A percentile compares a stretch with the other conserved stretches of the same genome.
These are phyloP conservation scores for Lithophane leautieri DNA, from an alignment of 2,888 invertebrate species.

Conservation along the genomic window DNA sequence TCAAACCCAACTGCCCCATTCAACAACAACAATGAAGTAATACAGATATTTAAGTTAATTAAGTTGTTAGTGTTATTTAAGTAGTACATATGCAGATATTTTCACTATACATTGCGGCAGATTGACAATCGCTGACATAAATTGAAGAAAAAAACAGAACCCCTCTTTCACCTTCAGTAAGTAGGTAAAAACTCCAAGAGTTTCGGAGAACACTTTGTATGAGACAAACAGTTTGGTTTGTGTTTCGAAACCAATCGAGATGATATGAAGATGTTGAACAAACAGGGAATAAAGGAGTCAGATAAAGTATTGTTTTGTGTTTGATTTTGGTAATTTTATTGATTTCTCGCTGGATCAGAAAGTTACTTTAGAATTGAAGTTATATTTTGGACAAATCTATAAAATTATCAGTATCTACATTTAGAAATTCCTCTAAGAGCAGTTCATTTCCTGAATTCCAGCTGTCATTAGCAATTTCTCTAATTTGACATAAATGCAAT, in stretches of 20 bases:
- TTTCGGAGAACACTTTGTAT: slow-evolving; percentile 58
- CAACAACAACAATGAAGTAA: not conserved
- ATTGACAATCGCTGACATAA: slow-evolving; percentile 42
- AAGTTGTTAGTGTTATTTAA: too few relatives aligned
- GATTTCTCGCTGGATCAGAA: not conserved
- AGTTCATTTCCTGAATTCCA: too few relatives aligned
- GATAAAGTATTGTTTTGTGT: slow-evolving; percentile 8
- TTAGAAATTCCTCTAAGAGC: too few relatives aligned
- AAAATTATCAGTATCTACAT: too few relatives aligned
- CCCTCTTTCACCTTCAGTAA: slow-evolving; percentile 30
- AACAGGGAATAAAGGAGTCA: slow-evolving; percentile 24
- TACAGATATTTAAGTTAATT: too few relatives aligned
- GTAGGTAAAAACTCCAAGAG: slow-evolving; percentile 26
- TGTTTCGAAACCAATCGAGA: slow-evolving; percentile 63
- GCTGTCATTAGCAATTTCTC: too few relatives aligned
- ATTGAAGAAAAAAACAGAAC: slow-evolving; percentile 34
- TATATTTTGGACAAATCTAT: not conserved
- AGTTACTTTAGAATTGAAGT: not conserved
- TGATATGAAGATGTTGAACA: slow-evolving; percentile 59
- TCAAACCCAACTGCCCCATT: too few relatives aligned
- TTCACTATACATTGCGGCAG: rapidly evolving
- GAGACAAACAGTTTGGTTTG: slow-evolving; percentile 63
- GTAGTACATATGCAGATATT: not conserved
- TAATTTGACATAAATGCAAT: too few relatives aligned
- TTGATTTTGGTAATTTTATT: not conserved